Base-by-base conservation (phyloP, 2,797 vertebrate species). In the Sebastes variabilis region DNA sequence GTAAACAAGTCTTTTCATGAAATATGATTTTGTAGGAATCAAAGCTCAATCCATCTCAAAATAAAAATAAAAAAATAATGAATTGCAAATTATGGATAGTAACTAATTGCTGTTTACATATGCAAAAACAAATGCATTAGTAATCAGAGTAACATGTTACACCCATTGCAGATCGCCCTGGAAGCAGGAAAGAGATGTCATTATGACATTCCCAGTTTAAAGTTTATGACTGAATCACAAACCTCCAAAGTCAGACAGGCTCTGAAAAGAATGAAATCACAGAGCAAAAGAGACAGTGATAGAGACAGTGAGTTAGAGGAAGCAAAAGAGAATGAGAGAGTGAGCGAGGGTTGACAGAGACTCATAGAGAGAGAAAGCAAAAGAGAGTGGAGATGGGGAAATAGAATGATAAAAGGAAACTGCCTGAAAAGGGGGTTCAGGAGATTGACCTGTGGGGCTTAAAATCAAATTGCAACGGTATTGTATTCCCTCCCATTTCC, bases 401-500 rank as follows among this genome's bases (percentile, higher is more conserved):
- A 71, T 12, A 58, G 66, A 76, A 87, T 69, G 91, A 92, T 94
- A 90, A 94, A 93, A 93, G 85, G 75, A 86, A 86, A 84, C 72
- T 82, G 79, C 75, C 70, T 90, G 83, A 91, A 93, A 93, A 87
- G 70, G 74, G 88, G 89, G 94, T 95, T 94, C 94, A 94, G 82
- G 83, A 93, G 96, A 96, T 95, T 95, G 96, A 96, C 96, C 96
- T 87, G 81, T 88, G 87, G 94, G 94, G 95, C 94, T 95, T 95
- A 93, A 93, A 95, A 95, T 95, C 93, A 96, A 95, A 96, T 95
- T 96, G 95, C 91, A 88, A 91, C 61, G 62, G 93, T 89, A 95
- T 96, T 96, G 94, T 96, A 95, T 94, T 95, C 94, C 94, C 93
- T 93, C 94, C 93, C 94, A 94, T 95, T 95, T 93, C 88, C 94